Conservation (phyloP, 1,140 invertebrate genomes). For the Ericerus pela region DNA sequence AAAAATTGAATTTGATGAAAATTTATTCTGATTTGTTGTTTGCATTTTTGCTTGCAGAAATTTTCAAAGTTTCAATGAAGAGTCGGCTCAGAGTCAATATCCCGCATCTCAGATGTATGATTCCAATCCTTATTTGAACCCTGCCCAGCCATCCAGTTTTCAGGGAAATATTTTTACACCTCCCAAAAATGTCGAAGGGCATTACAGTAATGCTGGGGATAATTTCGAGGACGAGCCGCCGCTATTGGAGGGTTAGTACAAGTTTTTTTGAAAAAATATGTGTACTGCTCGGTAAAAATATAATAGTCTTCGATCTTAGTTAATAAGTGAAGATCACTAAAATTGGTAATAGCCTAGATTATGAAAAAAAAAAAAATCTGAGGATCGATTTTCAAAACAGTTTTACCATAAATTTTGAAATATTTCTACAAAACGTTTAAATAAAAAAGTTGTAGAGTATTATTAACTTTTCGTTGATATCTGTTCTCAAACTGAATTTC, state of each 20-base stretch:
- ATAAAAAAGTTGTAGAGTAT: too few species aligned
- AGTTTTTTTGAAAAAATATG: too few species aligned
- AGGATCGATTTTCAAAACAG: neutral
- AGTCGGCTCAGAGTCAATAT: neutral
- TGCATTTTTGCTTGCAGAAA: neutral
- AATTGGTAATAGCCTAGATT: neutral
- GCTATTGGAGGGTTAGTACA: neutral
- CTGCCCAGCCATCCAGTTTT: neutral
- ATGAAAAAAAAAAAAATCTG: neutral
- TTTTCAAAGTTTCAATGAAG: neutral
- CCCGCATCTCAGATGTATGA: neutral
- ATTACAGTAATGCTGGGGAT: neutral
- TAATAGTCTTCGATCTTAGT: neutral
- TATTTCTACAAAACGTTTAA: neutral
- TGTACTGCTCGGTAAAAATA: neutral
- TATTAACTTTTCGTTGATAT: too few species aligned
- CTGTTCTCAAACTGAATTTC: too few species aligned
- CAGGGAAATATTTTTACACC: slow-evolving; percentile 1
- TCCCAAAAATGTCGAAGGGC: neutral
- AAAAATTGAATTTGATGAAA: too few species aligned
- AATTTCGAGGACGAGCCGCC: neutral
- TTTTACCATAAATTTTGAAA: neutral
- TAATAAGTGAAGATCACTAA: neutral
- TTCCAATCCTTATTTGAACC: neutral
- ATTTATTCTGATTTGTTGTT: too few species aligned